phyloP scores from a whole-genome alignment of 1,140 invertebrate genomes.

The Conopomorpha cramerella region DNA sequence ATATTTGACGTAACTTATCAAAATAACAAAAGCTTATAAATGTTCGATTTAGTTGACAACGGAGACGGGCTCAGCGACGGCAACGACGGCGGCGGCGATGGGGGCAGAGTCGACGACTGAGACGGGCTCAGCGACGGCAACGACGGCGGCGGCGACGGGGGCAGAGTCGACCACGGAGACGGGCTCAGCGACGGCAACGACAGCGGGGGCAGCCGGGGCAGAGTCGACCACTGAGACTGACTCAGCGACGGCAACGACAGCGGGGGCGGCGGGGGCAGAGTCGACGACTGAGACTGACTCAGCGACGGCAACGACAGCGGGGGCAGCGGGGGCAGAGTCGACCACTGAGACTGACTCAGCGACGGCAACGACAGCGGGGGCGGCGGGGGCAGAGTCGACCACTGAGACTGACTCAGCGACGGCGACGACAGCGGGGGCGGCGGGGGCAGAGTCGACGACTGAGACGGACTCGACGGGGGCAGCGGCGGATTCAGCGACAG shows the following conservation, averaged over 20 bases:
- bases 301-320: not conserved
- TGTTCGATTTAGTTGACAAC: too few species aligned
- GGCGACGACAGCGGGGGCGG: not conserved
- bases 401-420: conserved; percentile 4
- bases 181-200: not conserved
- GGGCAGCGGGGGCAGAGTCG: conserved; percentile 2
- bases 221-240: not conserved
- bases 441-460: conserved; percentile 5
- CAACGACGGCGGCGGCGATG: not conserved
- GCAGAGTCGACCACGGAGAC: not conserved
- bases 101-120: not conserved
- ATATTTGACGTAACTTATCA: too few species aligned
- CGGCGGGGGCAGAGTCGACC: conserved; percentile 3
- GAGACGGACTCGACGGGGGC: conserved; percentile 9
- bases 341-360: conserved; percentile 1
- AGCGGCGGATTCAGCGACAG: conserved; percentile 6
- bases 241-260: not conserved
- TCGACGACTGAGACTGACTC: not conserved
- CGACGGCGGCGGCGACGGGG: not conserved
- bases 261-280: too few species aligned
- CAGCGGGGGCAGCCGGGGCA: not conserved
- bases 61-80: too few species aligned
- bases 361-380: conserved; percentile 3
- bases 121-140: not conserved
- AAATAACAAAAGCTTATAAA: too few species aligned